A percentile compares a stretch with the other conserved stretches of the same genome.
These are phyloP conservation scores for Leptoteleia sp. DNA, from an alignment of 1,140 invertebrate species.

Conservation along the genomic window DNA sequence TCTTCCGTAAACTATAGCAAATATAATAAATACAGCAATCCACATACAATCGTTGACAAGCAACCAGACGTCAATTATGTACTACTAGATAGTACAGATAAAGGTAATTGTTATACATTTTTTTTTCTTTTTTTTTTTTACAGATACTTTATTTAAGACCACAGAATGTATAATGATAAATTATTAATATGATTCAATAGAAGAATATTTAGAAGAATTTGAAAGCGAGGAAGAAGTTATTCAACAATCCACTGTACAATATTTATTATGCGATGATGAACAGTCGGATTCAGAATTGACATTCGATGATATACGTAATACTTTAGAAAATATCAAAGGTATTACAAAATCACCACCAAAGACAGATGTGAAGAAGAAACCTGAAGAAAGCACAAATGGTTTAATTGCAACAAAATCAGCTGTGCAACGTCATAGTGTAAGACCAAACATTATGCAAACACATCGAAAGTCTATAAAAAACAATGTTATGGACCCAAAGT, in stretches of 20 bases:
- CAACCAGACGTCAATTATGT: slow-evolving; percentile 52
- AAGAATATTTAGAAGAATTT: slow-evolving; percentile 40
- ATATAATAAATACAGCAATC: slow-evolving; percentile 15
- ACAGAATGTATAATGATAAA: too few species aligned
- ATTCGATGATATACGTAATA: slow-evolving; percentile 75
- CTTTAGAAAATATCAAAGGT: slow-evolving; percentile 62
- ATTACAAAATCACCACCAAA: slow-evolving; percentile 30
- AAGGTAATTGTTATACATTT: too few species aligned
- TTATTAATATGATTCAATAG: too few species aligned
- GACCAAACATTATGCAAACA: slow-evolving; percentile 62
- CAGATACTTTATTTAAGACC: too few species aligned
- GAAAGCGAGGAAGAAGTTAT: slow-evolving; percentile 71
- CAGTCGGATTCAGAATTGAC: slow-evolving; percentile 77
- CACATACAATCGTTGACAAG: slow-evolving; percentile 16
- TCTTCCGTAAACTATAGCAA: slow-evolving; percentile 7
- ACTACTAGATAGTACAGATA: slow-evolving; percentile 37
- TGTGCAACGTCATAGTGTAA: slow-evolving; percentile 27
- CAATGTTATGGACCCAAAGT: slow-evolving; percentile 5
- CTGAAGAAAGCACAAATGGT: slow-evolving; percentile 38
- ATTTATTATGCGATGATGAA: slow-evolving; percentile 73
- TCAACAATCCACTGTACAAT: slow-evolving; percentile 77
- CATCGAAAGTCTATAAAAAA: slow-evolving; percentile 42
- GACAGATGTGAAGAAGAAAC: slow-evolving; percentile 26
- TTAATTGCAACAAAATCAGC: slow-evolving; percentile 32
- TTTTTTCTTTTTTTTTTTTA: too few species aligned